Base-by-base conservation (phyloP, 1,140 invertebrate species). In the Lithobius niger region DNA sequence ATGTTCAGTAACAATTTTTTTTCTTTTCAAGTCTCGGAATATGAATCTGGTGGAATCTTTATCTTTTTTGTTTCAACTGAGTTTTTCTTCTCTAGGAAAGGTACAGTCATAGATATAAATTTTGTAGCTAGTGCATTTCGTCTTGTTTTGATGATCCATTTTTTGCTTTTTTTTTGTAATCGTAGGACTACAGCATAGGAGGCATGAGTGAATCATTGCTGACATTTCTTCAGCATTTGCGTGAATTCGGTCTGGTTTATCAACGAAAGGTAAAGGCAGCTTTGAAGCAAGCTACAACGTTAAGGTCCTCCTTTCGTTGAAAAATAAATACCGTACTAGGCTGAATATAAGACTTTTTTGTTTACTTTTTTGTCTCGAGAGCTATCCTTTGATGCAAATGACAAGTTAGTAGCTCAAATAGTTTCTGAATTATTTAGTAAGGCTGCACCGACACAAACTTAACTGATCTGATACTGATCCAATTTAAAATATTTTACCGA, bases 161-260 rank as follows among this genome's bases (percentile, higher is more conserved):
- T n/a, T 51, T 19, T 13, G 6, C 19, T 25, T 28, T 40, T 61
- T 74, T 74, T 21, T n/a, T n/a, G n/a, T n/a, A n/a, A n/a, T n/a
- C n/a, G n/a, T 70, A 88, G 79, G 91, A 96, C 74, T 98, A 97
- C 66, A 94, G 89, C 64, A 95, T 91, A 13, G 90, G 95, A 67
- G 88, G 88, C 13, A 87, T 97, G 84, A 87, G 79, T 66, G 83
- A 87, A 64, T 81, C 83, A 47, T 81, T 97, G 67, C 72, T 90
- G 54, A 80, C 82, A 40, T 96, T 98, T 68, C 71, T 99, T 52
- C 94, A 97, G 71, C 91, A 98, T 76, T 73, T 99, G 6, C 71
- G 96, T 64, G 95, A 98, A 72, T 94, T 98, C 73, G 96, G 95
- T 27, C 76, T 99, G 27, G 90, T 98, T 21, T 98, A 95, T 71